These are phyloP conservation scores for Willisornis vidua DNA, from an alignment of 2,113 vertebrate genomes.

Conservation along the genomic window DNA sequence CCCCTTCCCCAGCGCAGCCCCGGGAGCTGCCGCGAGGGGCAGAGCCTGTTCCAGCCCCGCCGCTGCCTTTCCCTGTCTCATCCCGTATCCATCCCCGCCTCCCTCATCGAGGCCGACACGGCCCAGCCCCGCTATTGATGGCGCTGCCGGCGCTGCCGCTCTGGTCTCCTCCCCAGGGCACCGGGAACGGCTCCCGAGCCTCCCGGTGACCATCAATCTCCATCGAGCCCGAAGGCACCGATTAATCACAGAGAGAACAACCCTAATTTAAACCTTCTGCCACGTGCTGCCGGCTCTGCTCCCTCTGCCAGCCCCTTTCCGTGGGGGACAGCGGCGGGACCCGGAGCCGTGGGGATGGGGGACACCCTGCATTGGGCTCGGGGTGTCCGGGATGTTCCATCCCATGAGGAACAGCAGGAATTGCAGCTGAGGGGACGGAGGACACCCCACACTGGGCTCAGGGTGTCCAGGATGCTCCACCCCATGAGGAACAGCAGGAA, in stretches of 20 bases:
- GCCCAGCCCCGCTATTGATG: neutral
- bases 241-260: neutral
- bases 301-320: neutral
- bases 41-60: neutral
- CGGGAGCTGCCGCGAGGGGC: neutral
- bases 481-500: neutral
- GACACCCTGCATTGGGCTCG: fast-evolving
- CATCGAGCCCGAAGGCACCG: neutral
- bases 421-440: neutral
- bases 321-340: neutral
- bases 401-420: neutral
- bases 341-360: fast-evolving
- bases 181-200: neutral
- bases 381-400: fast-evolving
- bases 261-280: neutral
- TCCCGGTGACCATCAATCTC: neutral
- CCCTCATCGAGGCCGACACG: neutral
- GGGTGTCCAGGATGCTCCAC: fast-evolving
- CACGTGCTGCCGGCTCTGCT: neutral
- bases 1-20: neutral
- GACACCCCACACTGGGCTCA: fast-evolving
- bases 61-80: neutral
- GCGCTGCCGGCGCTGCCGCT: neutral
- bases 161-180: neutral
- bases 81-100: neutral